A percentile compares a stretch with the other conserved stretches of the same genome.
These are phyloP conservation scores for Rhagonycha fulva DNA, from an alignment of 2,888 invertebrate genomes.

Conservation along the genomic window DNA sequence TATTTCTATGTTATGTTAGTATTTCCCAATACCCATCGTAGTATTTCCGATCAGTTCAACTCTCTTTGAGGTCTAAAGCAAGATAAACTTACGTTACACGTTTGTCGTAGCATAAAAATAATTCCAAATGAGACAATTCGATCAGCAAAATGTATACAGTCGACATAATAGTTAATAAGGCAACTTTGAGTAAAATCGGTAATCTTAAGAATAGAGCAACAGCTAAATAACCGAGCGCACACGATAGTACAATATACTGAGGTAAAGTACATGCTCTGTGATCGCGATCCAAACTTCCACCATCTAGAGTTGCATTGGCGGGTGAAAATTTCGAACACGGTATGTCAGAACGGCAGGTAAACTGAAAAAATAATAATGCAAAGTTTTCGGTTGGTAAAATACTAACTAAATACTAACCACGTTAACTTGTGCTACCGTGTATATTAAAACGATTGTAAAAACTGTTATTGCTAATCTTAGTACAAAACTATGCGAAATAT, in stretches of 20 bases:
- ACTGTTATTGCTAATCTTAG: constrained; percentile 84
- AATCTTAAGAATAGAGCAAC: constrained; percentile 84
- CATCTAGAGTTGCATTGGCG: constrained; percentile 59
- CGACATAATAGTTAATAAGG: constrained; percentile 77
- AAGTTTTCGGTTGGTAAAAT: not conserved
- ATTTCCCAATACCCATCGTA: too few species aligned
- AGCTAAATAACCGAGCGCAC: constrained; percentile 81
- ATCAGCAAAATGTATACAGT: constrained; percentile 80
- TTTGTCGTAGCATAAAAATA: constrained; percentile 83
- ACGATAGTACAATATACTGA: constrained; percentile 84
- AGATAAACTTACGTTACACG: constrained; percentile 68
- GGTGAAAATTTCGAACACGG: constrained; percentile 58
- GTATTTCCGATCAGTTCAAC: not conserved
- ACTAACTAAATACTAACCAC: constrained; percentile 70
- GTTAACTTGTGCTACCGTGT: constrained; percentile 90
- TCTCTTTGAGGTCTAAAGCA: too few species aligned
- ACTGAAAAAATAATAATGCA: constrained; percentile 55
- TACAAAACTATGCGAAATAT: constrained; percentile 82
- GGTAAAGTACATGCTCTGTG: constrained; percentile 85
- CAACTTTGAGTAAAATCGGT: constrained; percentile 81
- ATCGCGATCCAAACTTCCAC: constrained; percentile 55
- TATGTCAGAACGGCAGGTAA: constrained; percentile 64
- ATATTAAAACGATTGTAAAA: constrained; percentile 83
- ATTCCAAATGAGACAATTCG: constrained; percentile 76
- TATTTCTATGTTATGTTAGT: too few species aligned